phyloP scores from a whole-genome alignment of 2,888 invertebrate genomes.

The Spilarctia lutea region DNA sequence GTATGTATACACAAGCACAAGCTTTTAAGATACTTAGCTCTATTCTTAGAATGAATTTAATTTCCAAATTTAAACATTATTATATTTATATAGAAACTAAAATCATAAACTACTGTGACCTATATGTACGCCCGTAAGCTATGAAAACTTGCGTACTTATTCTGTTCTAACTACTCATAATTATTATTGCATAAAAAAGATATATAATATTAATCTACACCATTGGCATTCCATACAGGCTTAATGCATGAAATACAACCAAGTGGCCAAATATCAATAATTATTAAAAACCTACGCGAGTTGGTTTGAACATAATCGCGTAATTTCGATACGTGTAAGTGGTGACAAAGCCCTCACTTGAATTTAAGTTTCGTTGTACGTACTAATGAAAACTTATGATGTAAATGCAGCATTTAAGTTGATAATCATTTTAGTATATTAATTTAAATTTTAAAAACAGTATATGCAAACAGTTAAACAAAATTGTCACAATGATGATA shows the following conservation, averaged over 20 bases:
- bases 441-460: slow-evolving; percentile 1
- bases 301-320: background rate
- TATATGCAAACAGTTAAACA: slow-evolving; percentile 7
- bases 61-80: background rate
- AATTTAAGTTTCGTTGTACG: background rate
- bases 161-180: no score
- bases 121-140: background rate
- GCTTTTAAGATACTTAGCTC: background rate
- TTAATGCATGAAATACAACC: background rate
- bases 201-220: background rate
- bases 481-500: slow-evolving; percentile 10
- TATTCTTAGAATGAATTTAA: background rate
- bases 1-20: background rate
- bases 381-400: slow-evolving; percentile 1
- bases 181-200: background rate
- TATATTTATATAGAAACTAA: background rate
- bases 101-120: background rate
- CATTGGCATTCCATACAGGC: background rate
- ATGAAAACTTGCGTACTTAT: background rate
- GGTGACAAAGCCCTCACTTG: background rate
- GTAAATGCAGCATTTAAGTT: background rate
- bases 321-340: background rate
- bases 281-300: background rate
- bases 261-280: background rate
- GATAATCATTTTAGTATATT: slow-evolving; percentile 6